Conservation (phyloP, 2,888 invertebrate genomes). For the Leptopilina syphax region DNA sequence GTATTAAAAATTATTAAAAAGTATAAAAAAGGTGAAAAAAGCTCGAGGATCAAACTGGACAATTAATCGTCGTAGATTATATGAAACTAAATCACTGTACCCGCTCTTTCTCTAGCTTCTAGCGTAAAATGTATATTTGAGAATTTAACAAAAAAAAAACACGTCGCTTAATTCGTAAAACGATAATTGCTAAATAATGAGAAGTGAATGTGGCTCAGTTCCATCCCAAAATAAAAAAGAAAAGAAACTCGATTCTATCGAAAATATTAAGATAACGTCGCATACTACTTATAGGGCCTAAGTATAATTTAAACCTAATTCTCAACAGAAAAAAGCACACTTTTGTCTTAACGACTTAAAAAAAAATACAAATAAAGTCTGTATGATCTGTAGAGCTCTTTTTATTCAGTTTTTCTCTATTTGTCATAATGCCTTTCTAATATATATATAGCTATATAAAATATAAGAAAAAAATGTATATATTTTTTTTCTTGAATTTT, state of each 20-base stretch:
- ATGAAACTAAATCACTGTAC: constrained; percentile 55
- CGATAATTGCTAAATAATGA: constrained; percentile 45
- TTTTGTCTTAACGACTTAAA: constrained; percentile 55
- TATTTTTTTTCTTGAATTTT: too few relatives aligned
- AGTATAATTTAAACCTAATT: constrained; percentile 56
- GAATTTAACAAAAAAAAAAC: constrained; percentile 48
- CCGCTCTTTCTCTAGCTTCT: constrained; percentile 62
- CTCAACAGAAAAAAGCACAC: constrained; percentile 50
- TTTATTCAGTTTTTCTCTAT: constrained; percentile 54
- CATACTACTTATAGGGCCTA: constrained; percentile 60
- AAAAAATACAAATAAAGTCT: constrained; percentile 53
- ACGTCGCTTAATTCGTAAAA: constrained; percentile 36
- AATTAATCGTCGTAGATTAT: constrained; percentile 62
- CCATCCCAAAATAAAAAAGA: constrained; percentile 48
- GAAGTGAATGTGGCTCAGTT: constrained; percentile 56
- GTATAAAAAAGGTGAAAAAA: constrained; percentile 34
- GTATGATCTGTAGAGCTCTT: constrained; percentile 59
- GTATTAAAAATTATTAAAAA: neutral
- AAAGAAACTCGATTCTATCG: constrained; percentile 58
- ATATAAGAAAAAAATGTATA: too few relatives aligned
- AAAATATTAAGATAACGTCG: constrained; percentile 51
- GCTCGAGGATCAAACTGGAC: constrained; percentile 59
- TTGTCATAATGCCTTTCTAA: constrained; percentile 30
- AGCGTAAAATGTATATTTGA: constrained; percentile 58
- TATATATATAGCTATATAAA: too few relatives aligned